These are phyloP conservation scores for Hoplodrina ambigua DNA, from an alignment of 2,888 invertebrate species.

Conservation along the genomic window DNA sequence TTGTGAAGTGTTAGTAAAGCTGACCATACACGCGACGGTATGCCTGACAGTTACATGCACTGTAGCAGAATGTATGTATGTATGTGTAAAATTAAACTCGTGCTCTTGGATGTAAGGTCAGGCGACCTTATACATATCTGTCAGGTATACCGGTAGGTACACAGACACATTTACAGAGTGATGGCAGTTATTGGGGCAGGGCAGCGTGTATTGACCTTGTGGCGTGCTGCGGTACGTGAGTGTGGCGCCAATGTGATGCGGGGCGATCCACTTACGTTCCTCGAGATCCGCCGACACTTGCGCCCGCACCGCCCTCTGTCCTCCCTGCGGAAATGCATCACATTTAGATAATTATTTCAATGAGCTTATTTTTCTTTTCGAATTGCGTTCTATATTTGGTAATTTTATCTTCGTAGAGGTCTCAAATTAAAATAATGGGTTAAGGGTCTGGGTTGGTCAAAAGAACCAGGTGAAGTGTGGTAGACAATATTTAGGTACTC, in stretches of 20 bases:
- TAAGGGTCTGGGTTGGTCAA: not conserved
- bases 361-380: not conserved
- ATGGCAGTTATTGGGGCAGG: slow-evolving; percentile 68
- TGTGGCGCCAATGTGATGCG: slow-evolving; percentile 94
- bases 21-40: slow-evolving; percentile 39
- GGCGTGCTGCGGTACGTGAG: slow-evolving; percentile 95
- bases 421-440: not conserved
- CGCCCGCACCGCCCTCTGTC: slow-evolving; percentile 92
- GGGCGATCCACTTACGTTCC: slow-evolving; percentile 92
- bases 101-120: not conserved
- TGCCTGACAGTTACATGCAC: slow-evolving; percentile 25
- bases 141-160: slow-evolving; percentile 44
- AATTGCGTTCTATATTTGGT: not conserved
- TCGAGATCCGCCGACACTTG: slow-evolving; percentile 94
- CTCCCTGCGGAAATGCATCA: slow-evolving; percentile 77
- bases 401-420: not conserved
- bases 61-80: slow-evolving; percentile 1
- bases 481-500: not conserved
- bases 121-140: slow-evolving; percentile 16
- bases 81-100: not conserved
- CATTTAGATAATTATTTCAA: not conserved
- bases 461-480: not conserved
- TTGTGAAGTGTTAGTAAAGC: slow-evolving; percentile 55
- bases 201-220: slow-evolving; percentile 91
- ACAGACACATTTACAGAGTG: slow-evolving; percentile 43